Conservation (phyloP, 1,140 invertebrate species). For the Papilio helenus region DNA sequence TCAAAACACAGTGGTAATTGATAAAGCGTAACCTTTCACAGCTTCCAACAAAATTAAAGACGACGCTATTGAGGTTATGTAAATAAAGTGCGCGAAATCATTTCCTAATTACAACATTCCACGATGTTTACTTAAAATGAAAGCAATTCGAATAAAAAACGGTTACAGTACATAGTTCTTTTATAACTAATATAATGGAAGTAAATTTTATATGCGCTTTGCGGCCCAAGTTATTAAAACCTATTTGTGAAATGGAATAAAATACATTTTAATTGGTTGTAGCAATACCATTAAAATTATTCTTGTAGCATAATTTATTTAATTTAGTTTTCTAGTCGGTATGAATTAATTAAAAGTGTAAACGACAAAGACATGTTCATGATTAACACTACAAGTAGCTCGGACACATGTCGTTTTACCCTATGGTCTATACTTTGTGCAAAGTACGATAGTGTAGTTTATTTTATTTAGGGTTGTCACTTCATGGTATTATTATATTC, state of each 20-base stretch:
- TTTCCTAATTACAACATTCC: constrained; percentile 48
- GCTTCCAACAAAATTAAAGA: constrained; percentile 45
- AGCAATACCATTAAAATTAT: background rate
- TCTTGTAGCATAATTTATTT: background rate
- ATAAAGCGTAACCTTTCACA: constrained; percentile 62
- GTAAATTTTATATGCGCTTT: background rate
- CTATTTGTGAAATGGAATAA: background rate
- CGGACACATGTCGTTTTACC: constrained; percentile 19
- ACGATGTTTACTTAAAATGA: background rate
- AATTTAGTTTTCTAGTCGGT: background rate
- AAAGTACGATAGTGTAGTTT: background rate
- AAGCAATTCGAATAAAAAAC: background rate
- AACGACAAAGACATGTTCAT: background rate
- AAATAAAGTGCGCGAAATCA: constrained; percentile 49
- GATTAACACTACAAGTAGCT: background rate
- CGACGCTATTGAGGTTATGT: constrained; percentile 56
- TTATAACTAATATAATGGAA: background rate
- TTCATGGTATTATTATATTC: constrained; percentile 26
- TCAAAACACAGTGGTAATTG: constrained; percentile 56
- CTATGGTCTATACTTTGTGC: constrained; percentile 6
- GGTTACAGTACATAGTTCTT: background rate
- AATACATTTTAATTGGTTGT: too few relatives aligned
- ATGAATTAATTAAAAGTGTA: background rate
- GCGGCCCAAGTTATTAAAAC: background rate
- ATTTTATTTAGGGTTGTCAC: background rate